Conservation (phyloP, 1,140 invertebrate species). For the Colletes gigas region DNA sequence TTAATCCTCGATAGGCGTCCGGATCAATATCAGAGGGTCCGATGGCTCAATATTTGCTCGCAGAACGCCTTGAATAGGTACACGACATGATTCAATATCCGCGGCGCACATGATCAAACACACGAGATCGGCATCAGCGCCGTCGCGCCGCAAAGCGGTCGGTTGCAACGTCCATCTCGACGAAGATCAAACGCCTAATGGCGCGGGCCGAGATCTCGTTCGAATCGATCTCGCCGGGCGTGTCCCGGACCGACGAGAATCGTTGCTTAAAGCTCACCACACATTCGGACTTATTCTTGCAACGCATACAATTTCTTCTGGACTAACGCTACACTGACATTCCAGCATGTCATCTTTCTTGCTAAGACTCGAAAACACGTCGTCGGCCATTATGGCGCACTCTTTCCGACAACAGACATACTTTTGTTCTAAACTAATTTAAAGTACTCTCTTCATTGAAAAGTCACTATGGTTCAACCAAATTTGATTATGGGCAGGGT, state of each 20-base stretch:
- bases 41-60: slow-evolving; percentile 11
- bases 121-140: neutral
- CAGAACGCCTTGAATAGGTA: slow-evolving; percentile 8
- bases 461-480: too few relatives aligned
- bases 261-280: too few relatives aligned
- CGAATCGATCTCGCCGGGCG: slow-evolving; percentile 2
- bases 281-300: too few relatives aligned
- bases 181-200: slow-evolving; percentile 25
- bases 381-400: too few relatives aligned
- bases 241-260: neutral
- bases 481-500: too few relatives aligned
- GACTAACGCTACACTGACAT: too few relatives aligned
- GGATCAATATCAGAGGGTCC: slow-evolving; percentile 5
- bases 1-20: neutral
- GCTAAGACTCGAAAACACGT: too few relatives aligned
- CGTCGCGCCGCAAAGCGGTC: slow-evolving; percentile 6
- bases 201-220: slow-evolving; percentile 2
- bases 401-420: too few relatives aligned
- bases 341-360: too few relatives aligned
- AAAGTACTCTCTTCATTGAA: too few relatives aligned
- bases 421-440: too few relatives aligned
- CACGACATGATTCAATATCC: slow-evolving; percentile 28
- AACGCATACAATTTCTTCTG: too few relatives aligned
- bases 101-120: neutral
- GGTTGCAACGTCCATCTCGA: neutral